Base-by-base conservation (phyloP, 2,113 vertebrate genomes). In the Tiliqua scincoides region DNA sequence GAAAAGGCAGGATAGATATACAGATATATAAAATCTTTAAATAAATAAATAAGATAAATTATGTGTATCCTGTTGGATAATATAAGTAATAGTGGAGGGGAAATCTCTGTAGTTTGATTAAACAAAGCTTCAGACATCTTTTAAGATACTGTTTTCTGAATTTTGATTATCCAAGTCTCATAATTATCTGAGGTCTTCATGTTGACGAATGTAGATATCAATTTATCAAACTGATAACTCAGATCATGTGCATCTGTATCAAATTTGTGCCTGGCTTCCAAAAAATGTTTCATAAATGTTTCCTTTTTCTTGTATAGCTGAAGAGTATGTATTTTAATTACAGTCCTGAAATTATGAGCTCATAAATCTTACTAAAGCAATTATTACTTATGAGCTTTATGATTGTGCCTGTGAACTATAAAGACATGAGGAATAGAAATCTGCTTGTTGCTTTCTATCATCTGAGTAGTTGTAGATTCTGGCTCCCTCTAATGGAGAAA, bases 401-500 rank as follows among this genome's bases (percentile, higher is more conserved):
- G 21, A 82, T 40, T 57, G 52, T 25, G 23, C 14, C 25, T 62
- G 37, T 62, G 70, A 76, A 6, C 1, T 70, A n/a, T 30, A 72
- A 48, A n/a, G 0, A 18, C 1, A 61, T 2, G 6, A n/a, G 27
- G 37, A 68, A 62, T 23, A 82, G 72, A 72, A 80, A 77, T 62
- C 77, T 57, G 57, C 48, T 35, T 20, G 0, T 3, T 4, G 0
- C 0, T 1, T 3, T 52, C 5, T 0, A 17, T 79, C 7, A 1
- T 76, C 25, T 40, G 18, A 20, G 8, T 65, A 21, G 4, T 32
- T 67, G 48, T 27, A 86, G 83, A 57, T 87, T 95, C 84, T 94
- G 90, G 93, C 88, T 95, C 95, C 96, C 94, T 93, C 96, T 96
- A 90, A 94, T 94, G 95, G 90, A 90, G 30, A 92, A 93, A 78